Conservation (phyloP, 2,888 invertebrate genomes). For the Tipula vernalis region DNA sequence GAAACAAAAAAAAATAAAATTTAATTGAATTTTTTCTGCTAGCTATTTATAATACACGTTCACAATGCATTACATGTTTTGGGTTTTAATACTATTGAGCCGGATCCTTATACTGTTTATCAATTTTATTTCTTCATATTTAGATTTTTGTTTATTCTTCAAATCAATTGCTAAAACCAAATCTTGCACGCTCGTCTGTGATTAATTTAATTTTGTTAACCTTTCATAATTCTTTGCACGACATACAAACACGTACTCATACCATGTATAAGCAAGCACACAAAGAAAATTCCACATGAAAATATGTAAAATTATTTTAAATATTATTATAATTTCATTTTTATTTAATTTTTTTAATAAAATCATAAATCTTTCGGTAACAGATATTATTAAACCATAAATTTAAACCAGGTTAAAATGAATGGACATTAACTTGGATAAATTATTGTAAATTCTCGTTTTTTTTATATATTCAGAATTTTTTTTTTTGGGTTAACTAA, state of each 20-base stretch:
- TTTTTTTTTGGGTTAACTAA: background rate
- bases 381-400: constrained; percentile 4
- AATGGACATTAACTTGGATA: background rate
- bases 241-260: background rate
- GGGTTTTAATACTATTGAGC: too few species aligned
- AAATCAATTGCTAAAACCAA: background rate
- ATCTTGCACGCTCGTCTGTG: background rate
- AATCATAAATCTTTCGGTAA: background rate
- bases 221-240: background rate
- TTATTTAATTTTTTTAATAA: background rate
- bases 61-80: too few species aligned
- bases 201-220: background rate
- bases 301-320: background rate
- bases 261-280: background rate
- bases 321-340: background rate
- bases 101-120: too few species aligned
- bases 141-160: background rate
- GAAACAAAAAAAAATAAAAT: too few species aligned
- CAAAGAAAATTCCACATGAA: background rate
- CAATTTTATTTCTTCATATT: too few species aligned
- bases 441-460: background rate
- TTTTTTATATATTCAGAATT: background rate
- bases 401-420: constrained; percentile 4
- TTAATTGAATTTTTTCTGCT: too few species aligned
- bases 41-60: too few species aligned